Evolutionary conservation across 2,113 vertebrate genomes (phyloP).

Genomic region (Butorides virescens): DNA sequence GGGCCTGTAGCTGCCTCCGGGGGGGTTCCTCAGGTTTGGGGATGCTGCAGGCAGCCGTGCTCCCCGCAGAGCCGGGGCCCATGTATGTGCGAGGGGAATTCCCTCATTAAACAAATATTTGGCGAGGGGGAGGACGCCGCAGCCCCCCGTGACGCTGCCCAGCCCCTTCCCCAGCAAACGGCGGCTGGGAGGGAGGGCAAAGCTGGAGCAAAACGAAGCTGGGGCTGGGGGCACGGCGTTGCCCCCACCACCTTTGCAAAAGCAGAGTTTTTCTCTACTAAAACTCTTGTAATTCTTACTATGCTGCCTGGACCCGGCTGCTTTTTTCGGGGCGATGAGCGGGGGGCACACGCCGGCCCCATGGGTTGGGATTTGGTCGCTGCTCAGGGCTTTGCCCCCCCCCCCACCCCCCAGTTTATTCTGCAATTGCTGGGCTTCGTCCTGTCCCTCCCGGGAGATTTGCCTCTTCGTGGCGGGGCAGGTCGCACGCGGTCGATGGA

Average conservation of each 20-base stretch:
- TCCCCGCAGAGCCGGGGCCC: background rate
- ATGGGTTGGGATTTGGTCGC: fast-evolving
- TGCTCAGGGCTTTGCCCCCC: background rate
- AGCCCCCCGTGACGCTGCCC: background rate
- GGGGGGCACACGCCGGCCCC: fast-evolving
- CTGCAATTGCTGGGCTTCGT: background rate
- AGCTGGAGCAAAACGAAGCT: background rate
- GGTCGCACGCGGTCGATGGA: fast-evolving
- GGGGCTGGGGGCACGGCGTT: fast-evolving
- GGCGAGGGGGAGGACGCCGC: background rate
- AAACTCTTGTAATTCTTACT: background rate
- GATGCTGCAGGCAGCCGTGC: background rate
- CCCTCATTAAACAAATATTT: conserved; percentile 8
- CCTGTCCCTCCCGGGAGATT: background rate
- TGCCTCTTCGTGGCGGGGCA: fast-evolving
- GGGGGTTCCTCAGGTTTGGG: background rate
- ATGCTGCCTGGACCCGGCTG: fast-evolving
- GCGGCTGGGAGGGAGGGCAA: fast-evolving
- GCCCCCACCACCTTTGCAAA: background rate
- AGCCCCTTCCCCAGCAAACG: background rate
- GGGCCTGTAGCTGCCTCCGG: background rate
- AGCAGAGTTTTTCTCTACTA: background rate
- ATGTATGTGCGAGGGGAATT: background rate
- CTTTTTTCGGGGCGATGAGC: fast-evolving
- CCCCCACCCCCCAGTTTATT: background rate